Conservation (phyloP, 1,140 invertebrate species). For the Drosophila sechellia region DNA sequence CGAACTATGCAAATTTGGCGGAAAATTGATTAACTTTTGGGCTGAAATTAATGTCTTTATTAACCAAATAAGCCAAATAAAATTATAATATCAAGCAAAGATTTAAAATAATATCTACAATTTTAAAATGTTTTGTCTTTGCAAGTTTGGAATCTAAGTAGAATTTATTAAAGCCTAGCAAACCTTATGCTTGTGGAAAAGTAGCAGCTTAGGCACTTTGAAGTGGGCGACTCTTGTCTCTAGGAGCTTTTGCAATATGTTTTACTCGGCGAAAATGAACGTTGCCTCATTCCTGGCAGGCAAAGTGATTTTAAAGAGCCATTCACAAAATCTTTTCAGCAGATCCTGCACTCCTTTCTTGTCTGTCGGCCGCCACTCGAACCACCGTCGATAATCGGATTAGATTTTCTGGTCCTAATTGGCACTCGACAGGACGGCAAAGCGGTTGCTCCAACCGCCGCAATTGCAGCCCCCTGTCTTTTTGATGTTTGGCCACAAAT, state of each 20-base stretch:
- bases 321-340: constrained; percentile 1
- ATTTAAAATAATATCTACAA: too few relatives aligned
- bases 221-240: too few relatives aligned
- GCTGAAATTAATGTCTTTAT: too few relatives aligned
- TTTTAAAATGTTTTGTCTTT: neutral
- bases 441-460: constrained; percentile 4
- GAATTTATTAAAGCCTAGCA: neutral
- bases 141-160: neutral
- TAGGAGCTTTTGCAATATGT: neutral
- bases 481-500: constrained; percentile 26
- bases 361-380: constrained; percentile 7
- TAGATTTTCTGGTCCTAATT: constrained; percentile 39
- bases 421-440: constrained; percentile 28
- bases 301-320: constrained; percentile 8
- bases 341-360: constrained; percentile 3
- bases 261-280: neutral
- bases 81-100: too few relatives aligned
- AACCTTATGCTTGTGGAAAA: neutral
- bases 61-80: too few relatives aligned
- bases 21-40: neutral
- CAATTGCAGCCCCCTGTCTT: constrained; percentile 6
- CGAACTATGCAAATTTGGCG: neutral
- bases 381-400: constrained; percentile 39
- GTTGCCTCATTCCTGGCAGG: neutral
- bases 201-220: neutral